Percentiles rank a stretch among this genome's conserved stretches.
Conservation (phyloP, 1,140 invertebrate species). For the Bombyx mori region ASM3026992v2 NC_085117.1:5837501-5838000, state of each 20-base stretch:
- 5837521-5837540: conserved; percentile 90
- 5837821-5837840: conserved; percentile 97
- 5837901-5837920: conserved; percentile 96
- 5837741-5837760: conserved; percentile 91
- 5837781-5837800: conserved; percentile 98
- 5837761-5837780: conserved; percentile 96
- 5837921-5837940: conserved; percentile 98
- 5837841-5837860: conserved; percentile 95
- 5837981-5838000: conserved; percentile 90
- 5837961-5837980: conserved; percentile 93
- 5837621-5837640: conserved; percentile 92
- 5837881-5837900: conserved; percentile 96
- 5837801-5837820: conserved; percentile 96
- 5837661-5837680: conserved; percentile 97
- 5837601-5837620: conserved; percentile 79
- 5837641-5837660: conserved; percentile 93
- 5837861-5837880: conserved; percentile 92
- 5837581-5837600: conserved; percentile 95
- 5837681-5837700: conserved; percentile 95
- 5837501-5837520: conserved; percentile 99
- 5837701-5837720: conserved; percentile 92
- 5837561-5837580: conserved; percentile 95
- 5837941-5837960: conserved; percentile 95
- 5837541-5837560: conserved; percentile 86
- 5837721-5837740: conserved; percentile 85